These are phyloP conservation scores for Drosophila carrolli DNA, from an alignment of 1,140 invertebrate species.

Conservation along the genomic window DNA sequence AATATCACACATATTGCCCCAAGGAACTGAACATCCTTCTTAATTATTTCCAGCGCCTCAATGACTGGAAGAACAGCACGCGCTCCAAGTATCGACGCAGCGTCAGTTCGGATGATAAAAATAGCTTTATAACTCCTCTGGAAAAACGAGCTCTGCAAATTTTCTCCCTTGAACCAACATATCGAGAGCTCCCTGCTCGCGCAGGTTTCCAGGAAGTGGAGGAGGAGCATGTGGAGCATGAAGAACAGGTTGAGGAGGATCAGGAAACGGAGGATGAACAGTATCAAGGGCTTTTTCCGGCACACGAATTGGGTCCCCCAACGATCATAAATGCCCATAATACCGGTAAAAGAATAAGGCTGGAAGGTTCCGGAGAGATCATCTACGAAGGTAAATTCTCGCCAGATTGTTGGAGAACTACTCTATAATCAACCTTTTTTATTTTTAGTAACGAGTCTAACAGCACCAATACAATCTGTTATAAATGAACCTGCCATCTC, in stretches of 20 bases:
- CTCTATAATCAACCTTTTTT: neutral
- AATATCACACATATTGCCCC: neutral
- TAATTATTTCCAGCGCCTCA: conserved; percentile 53
- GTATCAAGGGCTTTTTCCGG: conserved; percentile 3
- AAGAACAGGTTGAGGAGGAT: neutral
- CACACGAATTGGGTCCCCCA: neutral
- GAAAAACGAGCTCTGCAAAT: conserved; percentile 68
- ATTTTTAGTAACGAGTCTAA: conserved; percentile 37
- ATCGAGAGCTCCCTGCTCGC: conserved; percentile 10
- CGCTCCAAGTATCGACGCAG: conserved; percentile 74
- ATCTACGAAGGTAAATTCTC: conserved; percentile 63
- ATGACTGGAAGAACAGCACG: conserved; percentile 82
- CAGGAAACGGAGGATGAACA: neutral
- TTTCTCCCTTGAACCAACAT: conserved; percentile 28
- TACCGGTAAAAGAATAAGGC: neutral
- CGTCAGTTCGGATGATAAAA: conserved; percentile 48
- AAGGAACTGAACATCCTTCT: neutral
- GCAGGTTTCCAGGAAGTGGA: conserved; percentile 34
- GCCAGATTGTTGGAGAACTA: too few species aligned
- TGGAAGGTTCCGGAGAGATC: conserved; percentile 27
- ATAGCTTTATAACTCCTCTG: conserved; percentile 53
- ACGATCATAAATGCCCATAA: neutral
- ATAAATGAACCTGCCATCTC: conserved; percentile 8
- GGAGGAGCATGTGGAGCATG: conserved; percentile 39
- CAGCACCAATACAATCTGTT: neutral